Evolutionary conservation across 1,140 invertebrate genomes (phyloP).

Genomic region (Pachypeltis micranthus): DNA sequence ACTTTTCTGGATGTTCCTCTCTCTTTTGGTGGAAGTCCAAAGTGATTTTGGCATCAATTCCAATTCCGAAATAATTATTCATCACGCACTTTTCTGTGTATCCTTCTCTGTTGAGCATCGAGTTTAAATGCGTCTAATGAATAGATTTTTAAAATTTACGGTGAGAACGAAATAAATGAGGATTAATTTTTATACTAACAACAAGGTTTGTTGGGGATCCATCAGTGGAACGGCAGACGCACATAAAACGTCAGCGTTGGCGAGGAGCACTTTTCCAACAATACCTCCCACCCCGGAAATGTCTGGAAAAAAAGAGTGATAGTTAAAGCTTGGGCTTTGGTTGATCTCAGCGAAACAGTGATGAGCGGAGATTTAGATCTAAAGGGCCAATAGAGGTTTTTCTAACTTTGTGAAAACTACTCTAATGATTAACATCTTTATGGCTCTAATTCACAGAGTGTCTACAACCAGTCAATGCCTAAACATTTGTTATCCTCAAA

Average conservation of each 20-base stretch:
- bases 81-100: constrained; percentile 92
- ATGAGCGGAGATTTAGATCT: no score
- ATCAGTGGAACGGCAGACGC: constrained; percentile 86
- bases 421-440: no score
- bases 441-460: no score
- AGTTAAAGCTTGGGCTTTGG: no score
- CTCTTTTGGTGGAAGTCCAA: constrained; percentile 95
- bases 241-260: constrained; percentile 92
- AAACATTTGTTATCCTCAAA: no score
- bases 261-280: constrained; percentile 80
- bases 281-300: constrained; percentile 56
- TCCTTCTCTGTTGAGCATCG: constrained; percentile 54
- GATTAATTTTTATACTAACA: constrained; percentile 39
- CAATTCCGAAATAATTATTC: constrained; percentile 99
- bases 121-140: constrained; percentile 6
- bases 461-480: no score
- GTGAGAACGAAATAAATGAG: background rate
- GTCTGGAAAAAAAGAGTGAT: constrained; percentile 35
- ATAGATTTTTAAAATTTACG: background rate
- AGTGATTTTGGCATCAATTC: constrained; percentile 96
- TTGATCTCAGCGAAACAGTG: no score
- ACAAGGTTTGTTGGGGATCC: constrained; percentile 77
- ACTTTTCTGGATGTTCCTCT: constrained; percentile 96
- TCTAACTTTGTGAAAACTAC: no score
- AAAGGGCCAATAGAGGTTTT: no score